Conservation (phyloP, 2,888 invertebrate species). For the Coecobrya sp. region DNA sequence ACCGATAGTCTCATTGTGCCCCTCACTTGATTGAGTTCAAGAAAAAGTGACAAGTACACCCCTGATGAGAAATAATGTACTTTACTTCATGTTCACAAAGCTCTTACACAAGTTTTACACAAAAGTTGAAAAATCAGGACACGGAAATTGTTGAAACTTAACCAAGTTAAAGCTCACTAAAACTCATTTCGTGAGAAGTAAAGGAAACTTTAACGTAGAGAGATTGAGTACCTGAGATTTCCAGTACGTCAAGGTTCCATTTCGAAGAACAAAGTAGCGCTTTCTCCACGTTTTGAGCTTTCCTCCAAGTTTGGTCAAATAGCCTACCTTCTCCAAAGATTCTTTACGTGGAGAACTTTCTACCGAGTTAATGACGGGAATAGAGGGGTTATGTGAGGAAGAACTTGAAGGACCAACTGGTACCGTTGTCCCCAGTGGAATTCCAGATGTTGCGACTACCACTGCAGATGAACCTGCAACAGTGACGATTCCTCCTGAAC, state of each 20-base stretch:
- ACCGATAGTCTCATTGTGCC: neutral
- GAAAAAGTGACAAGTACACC: neutral
- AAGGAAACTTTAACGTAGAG: neutral
- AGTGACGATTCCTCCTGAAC: conserved; percentile 61
- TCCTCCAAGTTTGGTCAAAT: conserved; percentile 96
- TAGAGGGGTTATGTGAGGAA: conserved; percentile 87
- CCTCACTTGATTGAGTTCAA: neutral
- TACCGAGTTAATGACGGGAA: conserved; percentile 84
- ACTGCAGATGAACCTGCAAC: conserved; percentile 70
- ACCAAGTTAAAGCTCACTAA: conserved; percentile 1
- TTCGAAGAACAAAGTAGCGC: conserved; percentile 98
- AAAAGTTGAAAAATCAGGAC: neutral
- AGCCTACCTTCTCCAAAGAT: conserved; percentile 96
- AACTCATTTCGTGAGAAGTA: conserved; percentile 19
- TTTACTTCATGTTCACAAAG: neutral
- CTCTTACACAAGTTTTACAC: neutral
- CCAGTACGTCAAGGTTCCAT: conserved; percentile 97
- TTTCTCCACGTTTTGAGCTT: conserved; percentile 99
- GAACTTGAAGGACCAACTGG: conserved; percentile 86
- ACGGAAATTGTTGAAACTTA: neutral
- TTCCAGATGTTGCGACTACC: conserved; percentile 79
- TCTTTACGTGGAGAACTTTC: conserved; percentile 90
- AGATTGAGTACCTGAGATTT: conserved; percentile 91
- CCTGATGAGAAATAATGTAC: neutral
- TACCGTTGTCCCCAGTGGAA: conserved; percentile 75